Evolutionary conservation across 2,113 vertebrate genomes (phyloP).

Genomic region (Pituophis catenifer): DNA sequence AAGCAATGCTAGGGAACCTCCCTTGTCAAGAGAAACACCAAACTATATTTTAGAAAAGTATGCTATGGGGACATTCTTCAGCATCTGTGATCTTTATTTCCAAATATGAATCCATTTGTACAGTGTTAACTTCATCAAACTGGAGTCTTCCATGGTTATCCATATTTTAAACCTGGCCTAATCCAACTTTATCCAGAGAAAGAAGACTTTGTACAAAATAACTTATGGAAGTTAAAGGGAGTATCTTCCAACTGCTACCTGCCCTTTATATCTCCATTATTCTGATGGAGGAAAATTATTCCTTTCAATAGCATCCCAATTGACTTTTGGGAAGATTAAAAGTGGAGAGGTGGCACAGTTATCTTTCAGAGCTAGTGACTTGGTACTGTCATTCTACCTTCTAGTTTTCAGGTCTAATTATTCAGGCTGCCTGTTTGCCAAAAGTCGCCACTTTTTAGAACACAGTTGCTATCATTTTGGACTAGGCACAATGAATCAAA

Average conservation of each 20-base stretch:
- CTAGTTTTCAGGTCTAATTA: slow-evolving; percentile 13
- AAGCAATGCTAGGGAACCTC: not conserved
- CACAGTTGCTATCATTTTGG: slow-evolving; percentile 11
- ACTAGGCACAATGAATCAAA: slow-evolving; percentile 37
- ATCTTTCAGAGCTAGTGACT: not conserved
- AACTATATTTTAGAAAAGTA: not conserved
- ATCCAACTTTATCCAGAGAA: not conserved
- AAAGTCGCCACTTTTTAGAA: slow-evolving; percentile 15
- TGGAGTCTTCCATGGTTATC: not conserved
- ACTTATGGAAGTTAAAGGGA: not conserved
- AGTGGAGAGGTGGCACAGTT: not conserved
- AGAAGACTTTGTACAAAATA: not conserved
- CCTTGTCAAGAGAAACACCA: not conserved
- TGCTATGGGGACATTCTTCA: not conserved
- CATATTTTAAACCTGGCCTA: not conserved
- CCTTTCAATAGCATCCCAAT: not conserved
- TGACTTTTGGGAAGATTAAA: slow-evolving; percentile 1
- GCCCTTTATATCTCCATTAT: not conserved
- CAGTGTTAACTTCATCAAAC: not conserved
- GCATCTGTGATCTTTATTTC: not conserved
- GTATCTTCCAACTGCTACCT: not conserved
- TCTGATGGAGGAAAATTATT: not conserved
- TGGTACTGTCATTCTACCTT: not conserved
- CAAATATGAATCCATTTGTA: not conserved
- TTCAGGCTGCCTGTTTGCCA: not conserved